A percentile compares a stretch with the other conserved stretches of the same genome.
phyloP scores from a whole-genome alignment of 2,113 vertebrate species.

The Corynorhinus townsendii region DNA sequence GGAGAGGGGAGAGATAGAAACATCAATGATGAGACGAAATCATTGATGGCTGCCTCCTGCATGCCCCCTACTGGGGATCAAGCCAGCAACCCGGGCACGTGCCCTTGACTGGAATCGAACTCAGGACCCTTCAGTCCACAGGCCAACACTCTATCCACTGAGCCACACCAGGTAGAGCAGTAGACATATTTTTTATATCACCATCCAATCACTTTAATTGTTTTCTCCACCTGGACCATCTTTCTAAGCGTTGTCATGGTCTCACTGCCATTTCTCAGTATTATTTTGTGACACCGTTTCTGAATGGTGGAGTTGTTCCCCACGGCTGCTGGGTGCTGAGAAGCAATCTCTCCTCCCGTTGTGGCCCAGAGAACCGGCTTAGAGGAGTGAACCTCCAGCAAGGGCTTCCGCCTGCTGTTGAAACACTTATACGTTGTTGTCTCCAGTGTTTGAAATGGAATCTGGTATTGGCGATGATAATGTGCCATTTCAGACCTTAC shows the following conservation, averaged over 20 bases:
- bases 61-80: too few species aligned
- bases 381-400: background rate
- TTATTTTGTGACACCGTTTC: background rate
- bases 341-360: background rate
- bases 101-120: too few species aligned
- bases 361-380: background rate
- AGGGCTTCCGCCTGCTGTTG: background rate
- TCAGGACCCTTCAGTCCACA: too few species aligned
- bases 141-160: too few species aligned
- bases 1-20: too few species aligned
- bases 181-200: background rate
- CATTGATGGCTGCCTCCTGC: too few species aligned
- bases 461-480: background rate
- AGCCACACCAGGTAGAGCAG: too few species aligned
- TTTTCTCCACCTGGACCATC: background rate
- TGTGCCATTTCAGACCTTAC: background rate
- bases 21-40: too few species aligned
- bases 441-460: background rate
- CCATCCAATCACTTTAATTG: background rate
- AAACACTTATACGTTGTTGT: background rate
- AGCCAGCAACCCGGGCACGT: too few species aligned
- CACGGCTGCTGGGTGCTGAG: background rate
- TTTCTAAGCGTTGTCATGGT: background rate
- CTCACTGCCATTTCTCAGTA: background rate
- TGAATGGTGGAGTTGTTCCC: background rate